Evolutionary conservation across 2,113 vertebrate species (phyloP).

Genomic region (Nesogale talazaci): DNA sequence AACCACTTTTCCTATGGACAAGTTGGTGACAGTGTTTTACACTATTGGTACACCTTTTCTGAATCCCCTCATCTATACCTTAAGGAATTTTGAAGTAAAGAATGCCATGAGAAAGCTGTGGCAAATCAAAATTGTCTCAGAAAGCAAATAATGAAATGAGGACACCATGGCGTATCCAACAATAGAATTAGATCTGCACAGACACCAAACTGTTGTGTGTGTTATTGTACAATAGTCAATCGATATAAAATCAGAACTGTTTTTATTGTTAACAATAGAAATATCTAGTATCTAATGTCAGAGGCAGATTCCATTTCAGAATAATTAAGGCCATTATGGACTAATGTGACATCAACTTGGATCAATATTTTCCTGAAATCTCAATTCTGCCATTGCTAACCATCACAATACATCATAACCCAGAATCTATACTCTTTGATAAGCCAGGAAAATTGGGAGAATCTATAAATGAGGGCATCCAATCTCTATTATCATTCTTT

Average conservation of each 20-base stretch:
- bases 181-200: not conserved
- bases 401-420: not conserved
- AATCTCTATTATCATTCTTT: not conserved
- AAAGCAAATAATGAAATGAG: not conserved
- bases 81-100: conserved; percentile 31
- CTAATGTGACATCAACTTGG: not conserved
- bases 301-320: not conserved
- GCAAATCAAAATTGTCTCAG: not conserved
- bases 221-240: not conserved
- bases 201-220: not conserved
- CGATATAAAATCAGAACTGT: not conserved
- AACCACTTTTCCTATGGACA: conserved; percentile 37
- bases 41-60: conserved; percentile 38
- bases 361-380: not conserved
- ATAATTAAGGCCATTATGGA: not conserved
- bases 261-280: not conserved
- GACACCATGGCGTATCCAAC: not conserved
- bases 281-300: not conserved
- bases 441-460: not conserved
- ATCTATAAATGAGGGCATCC: not conserved
- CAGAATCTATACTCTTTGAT: not conserved
- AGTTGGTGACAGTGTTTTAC: conserved; percentile 34
- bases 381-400: not conserved
- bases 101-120: conserved; percentile 43
- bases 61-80: conserved; percentile 7